Evolutionary conservation across 2,113 vertebrate species (phyloP).

Genomic region (Equus quagga): DNA sequence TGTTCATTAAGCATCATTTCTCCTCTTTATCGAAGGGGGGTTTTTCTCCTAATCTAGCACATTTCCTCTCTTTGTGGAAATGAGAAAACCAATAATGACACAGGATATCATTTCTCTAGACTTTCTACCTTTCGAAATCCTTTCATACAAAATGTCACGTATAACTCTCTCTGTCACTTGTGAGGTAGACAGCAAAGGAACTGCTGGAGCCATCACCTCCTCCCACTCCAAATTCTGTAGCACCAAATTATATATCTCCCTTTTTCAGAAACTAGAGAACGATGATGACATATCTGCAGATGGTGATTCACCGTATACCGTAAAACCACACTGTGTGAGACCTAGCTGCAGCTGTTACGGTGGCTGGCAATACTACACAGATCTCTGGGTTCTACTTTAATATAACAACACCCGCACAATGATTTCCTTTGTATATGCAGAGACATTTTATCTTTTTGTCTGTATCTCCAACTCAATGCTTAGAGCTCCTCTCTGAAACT

Average conservation of each 20-base stretch:
- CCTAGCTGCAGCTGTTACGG: background rate
- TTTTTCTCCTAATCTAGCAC: background rate
- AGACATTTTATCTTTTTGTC: conserved; percentile 8
- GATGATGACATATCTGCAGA: background rate
- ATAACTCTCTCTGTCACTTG: conserved; percentile 2
- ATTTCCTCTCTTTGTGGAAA: conserved; percentile 31
- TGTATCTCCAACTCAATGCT: background rate
- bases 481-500: conserved; percentile 17
- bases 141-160: conserved; percentile 33
- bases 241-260: background rate
- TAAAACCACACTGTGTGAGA: conserved; percentile 22
- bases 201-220: background rate
- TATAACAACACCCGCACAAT: background rate
- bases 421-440: background rate
- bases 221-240: background rate
- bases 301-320: background rate
- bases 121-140: conserved; percentile 29
- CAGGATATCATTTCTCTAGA: background rate
- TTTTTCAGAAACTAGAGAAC: conserved; percentile 21
- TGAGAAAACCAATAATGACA: background rate
- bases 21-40: background rate
- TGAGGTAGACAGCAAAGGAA: conserved; percentile 31
- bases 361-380: background rate
- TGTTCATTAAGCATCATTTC: background rate
- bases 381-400: conserved; percentile 37